phyloP scores from a whole-genome alignment of 2,888 invertebrate species.

The Rhodophaea formosa region DNA sequence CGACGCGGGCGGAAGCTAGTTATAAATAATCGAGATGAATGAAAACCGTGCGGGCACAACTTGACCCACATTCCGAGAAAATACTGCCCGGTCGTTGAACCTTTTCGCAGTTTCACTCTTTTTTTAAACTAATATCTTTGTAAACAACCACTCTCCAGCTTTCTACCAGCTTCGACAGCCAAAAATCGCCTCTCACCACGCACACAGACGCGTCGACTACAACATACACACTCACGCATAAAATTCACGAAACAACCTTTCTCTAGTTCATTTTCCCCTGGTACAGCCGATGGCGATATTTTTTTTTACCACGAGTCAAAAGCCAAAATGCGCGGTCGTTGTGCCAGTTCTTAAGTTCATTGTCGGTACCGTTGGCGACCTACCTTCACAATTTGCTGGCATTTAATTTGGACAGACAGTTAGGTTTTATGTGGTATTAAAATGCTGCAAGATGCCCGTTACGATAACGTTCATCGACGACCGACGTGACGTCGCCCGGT shows the following conservation, averaged over 20 bases:
- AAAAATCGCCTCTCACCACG: conserved; percentile 49
- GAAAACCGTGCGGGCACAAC: conserved; percentile 27
- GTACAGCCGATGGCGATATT: conserved; percentile 54
- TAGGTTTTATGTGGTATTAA: conserved; percentile 71
- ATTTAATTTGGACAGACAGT: conserved; percentile 71
- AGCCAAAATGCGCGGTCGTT: conserved; percentile 61
- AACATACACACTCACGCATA: conserved; percentile 31
- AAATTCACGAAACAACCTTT: conserved; percentile 56
- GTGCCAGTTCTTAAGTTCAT: conserved; percentile 65
- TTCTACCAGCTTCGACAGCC: conserved; percentile 50
- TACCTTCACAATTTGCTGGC: conserved; percentile 73
- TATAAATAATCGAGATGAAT: conserved; percentile 23
- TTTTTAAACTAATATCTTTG: conserved; percentile 47
- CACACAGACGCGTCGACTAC: conserved; percentile 29
- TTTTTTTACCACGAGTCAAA: conserved; percentile 64
- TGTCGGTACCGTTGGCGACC: conserved; percentile 76
- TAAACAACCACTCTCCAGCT: conserved; percentile 49
- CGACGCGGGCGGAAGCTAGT: not conserved
- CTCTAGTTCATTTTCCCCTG: conserved; percentile 69
- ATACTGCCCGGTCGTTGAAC: conserved; percentile 40
- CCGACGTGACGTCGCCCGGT: conserved; percentile 31
- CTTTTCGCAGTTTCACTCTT: conserved; percentile 49
- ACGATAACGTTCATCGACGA: conserved; percentile 53
- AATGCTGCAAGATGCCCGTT: conserved; percentile 60
- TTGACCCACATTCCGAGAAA: conserved; percentile 40